Evolutionary conservation across 2,113 vertebrate species (phyloP), one percentile per base, ranked within the genome.

Genomic region (Elephas maximus): DNA sequence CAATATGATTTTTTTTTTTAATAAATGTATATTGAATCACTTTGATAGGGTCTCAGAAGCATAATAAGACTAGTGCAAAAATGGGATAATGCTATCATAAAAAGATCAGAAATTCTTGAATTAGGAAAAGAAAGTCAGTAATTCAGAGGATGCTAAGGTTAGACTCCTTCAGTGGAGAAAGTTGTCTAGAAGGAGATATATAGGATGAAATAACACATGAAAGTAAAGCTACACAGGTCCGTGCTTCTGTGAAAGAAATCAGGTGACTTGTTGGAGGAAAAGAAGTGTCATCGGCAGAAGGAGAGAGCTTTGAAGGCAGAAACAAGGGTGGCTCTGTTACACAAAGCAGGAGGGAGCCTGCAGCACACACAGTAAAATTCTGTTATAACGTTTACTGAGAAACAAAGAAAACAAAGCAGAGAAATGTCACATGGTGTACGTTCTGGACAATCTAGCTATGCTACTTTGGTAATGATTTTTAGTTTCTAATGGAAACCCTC

Each of bases 381-480:
- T 51, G 48, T 44, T 48, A 60, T 5, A 92, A 78, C 63, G 67
- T 89, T 96, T 85, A 90, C 85, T 82, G 26, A 91, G 83, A 84
- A 93, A 91, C 3, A 74, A 33, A 86, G 88, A 78, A 71, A 84
- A 89, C 76, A 63, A 33, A 24, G 60, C 86, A 45, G 62, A 33
- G 83, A 94, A 77, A 95, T 87, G 79, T 69, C 81, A 87, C 48
- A 30, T 30, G 33, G 60, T 37, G 0, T 81, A 69, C 41, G 26
- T 74, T 91, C 90, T 81, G 79, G 69, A 95, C 41, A 83, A 80
- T 62, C 71, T 92, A 95, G 57, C 57, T 92, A 44, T 69, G 60
- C 82, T 92, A 41, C 93, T 90, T 84, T n/a, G 5, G 11, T 67
- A 74, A 26, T 77, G 76, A 93, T 53, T 96, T 96, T 91, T 65